A percentile compares a stretch with the other conserved stretches of the same genome.
These are phyloP conservation scores for Arrhopalites spinosus DNA, from an alignment of 2,888 invertebrate species.

Conservation along the genomic window DNA sequence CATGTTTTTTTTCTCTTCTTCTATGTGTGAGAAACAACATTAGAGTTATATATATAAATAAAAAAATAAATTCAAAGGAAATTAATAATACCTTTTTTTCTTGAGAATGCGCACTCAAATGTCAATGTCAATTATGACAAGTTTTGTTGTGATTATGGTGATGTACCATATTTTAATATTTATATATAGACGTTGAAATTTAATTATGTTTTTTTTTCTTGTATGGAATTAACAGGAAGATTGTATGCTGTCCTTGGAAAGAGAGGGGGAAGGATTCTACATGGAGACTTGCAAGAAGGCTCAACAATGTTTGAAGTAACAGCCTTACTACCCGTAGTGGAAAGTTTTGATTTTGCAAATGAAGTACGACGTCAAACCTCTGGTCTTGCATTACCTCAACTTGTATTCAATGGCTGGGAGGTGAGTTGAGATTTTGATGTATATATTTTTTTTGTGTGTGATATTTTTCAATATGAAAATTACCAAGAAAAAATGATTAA, in stretches of 20 bases:
- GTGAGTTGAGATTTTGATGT: too few relatives aligned
- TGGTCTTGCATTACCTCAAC: slow-evolving; percentile 92
- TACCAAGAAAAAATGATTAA: not conserved
- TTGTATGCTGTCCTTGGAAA: slow-evolving; percentile 88
- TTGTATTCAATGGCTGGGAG: slow-evolving; percentile 98
- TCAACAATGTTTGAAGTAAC: slow-evolving; percentile 85
- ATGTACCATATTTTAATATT: too few relatives aligned
- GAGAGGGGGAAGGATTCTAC: slow-evolving; percentile 84
- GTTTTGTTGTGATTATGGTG: not conserved
- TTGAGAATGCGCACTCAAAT: too few relatives aligned
- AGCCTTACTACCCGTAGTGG: slow-evolving; percentile 91
- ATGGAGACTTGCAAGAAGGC: slow-evolving; percentile 88
- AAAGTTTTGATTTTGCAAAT: slow-evolving; percentile 93
- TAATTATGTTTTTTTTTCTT: not conserved
- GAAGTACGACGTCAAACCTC: slow-evolving; percentile 95
- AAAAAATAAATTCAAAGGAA: too few relatives aligned
- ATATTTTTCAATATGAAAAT: not conserved
- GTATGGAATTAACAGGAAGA: slow-evolving; percentile 67
- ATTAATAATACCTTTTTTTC: too few relatives aligned
- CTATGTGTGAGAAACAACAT: too few relatives aligned
- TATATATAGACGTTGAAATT: not conserved
- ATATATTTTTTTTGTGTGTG: not conserved
- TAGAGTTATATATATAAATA: too few relatives aligned
- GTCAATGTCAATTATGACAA: too few relatives aligned
- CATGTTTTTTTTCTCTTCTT: too few relatives aligned